Base-by-base conservation (phyloP, 1,140 invertebrate genomes). In the Aphaenogaster rudis region DNA sequence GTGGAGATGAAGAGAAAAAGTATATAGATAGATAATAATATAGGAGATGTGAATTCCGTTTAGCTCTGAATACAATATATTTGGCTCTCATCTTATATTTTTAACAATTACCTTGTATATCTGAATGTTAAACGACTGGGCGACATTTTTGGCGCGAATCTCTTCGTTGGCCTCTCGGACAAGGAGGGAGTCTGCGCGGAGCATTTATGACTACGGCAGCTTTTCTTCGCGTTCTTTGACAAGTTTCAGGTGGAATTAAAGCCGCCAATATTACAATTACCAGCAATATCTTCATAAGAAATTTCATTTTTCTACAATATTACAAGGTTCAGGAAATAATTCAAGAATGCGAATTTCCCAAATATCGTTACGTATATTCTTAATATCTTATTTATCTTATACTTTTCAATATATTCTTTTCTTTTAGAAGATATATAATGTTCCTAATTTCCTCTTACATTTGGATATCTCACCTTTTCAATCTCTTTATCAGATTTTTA, bases 251-350 rank as follows among this genome's bases (percentile, higher is more conserved):
- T 57, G 13, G n/a, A 42, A 81, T 71, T 17, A 45, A 63, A 69
- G 17, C 15, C 15, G 8, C 15, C 15, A 81, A 54, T 81, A 81
- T 81, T 28, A 81, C 39, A 81, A 81, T 45, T 57, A 45, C 28
- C 61, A 71, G 15, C 42, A 64, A 57, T 54, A 69, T 80, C 13
- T 69, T 80, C 2, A 69, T 7, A 3, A 45, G 8, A 57, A 81
- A 42, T 71, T 72, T 81, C 66, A 81, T 81, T 72, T 57, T 81
- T 42, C 21, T 57, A n/a, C 52, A 57, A 57, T 21, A 21, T 74
- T 21, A 1, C n/a, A 57, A 21, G 9, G 36, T 33, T 15, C 0
- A 3, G 5, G 9, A 45, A 76, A 76, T 39, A 28, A 59, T 28
- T 45, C 2, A 3, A n/a, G 39, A 17, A 28, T 28, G 61, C 5